A percentile compares a stretch with the other conserved stretches of the same genome.
These are phyloP conservation scores for Choristoneura rosaceana DNA, from an alignment of 2,888 invertebrate genomes.

Conservation along the genomic window DNA sequence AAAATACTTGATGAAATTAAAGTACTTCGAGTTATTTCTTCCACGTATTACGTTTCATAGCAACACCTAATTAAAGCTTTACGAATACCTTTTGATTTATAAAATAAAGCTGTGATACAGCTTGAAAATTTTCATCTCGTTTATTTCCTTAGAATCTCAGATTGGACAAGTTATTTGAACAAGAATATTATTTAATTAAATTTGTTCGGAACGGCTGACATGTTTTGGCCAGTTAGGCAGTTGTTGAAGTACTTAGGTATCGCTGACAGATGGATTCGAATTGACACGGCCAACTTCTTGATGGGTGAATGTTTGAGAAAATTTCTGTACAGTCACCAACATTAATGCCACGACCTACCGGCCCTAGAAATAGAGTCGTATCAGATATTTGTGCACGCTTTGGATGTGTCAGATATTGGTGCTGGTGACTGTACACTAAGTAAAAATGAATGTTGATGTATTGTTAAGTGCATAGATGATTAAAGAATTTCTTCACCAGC, in stretches of 20 bases:
- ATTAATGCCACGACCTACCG: too few relatives aligned
- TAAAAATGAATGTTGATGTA: not conserved
- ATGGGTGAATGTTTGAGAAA: not conserved
- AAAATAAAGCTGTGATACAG: not conserved
- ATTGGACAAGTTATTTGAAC: conserved; percentile 26
- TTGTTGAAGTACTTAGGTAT: conserved; percentile 5
- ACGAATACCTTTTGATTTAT: conserved; percentile 13
- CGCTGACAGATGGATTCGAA: not conserved
- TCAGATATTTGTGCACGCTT: too few relatives aligned
- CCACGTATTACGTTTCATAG: not conserved
- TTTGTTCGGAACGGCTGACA: conserved; percentile 18
- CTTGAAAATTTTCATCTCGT: conserved; percentile 21
- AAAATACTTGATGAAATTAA: not conserved
- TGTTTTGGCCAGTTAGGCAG: conserved; percentile 26
- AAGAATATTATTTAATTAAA: conserved; percentile 37
- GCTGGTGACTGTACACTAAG: too few relatives aligned
- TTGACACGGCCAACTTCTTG: not conserved
- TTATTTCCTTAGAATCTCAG: conserved; percentile 15
- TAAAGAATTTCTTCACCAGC: too few relatives aligned
- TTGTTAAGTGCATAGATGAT: not conserved
- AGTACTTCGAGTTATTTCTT: conserved; percentile 4
- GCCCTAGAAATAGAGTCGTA: too few relatives aligned
- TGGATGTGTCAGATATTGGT: too few relatives aligned
- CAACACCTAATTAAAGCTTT: conserved; percentile 16
- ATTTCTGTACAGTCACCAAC: not conserved